Evolutionary conservation across 2,113 vertebrate genomes (phyloP), one percentile per base, ranked within the genome.

Genomic region (Leptodactylus fuscus): DNA sequence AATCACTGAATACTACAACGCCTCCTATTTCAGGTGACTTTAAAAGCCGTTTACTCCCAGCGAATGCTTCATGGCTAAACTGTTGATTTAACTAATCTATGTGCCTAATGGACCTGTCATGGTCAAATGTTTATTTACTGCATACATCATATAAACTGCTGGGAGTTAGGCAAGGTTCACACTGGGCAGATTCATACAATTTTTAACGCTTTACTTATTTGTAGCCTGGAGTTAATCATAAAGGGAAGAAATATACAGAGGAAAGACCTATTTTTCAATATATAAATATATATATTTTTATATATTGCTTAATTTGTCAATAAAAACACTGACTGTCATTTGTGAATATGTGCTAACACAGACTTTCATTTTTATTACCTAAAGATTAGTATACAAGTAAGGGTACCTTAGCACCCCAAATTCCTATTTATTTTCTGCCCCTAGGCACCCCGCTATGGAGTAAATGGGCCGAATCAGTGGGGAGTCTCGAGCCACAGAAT

Each of bases 81-180:
- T 67, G 62, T 67, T 67, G 62, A 67, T 29, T 18, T 67, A 67
- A 34, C 62, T 67, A 32, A 65, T 65, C 24, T 65, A 32, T 67
- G 15, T 67, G 62, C 4, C 34, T 34, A 67, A 67, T 5, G 12
- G 29, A 32, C 29, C 29, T 67, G 62, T 67, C 62, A 32, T 34
- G 29, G 62, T 7, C 15, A 67, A 34, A 18, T 67, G 5, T 67
- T 67, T 67, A 7, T 34, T 13, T 29, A 65, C 12, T 32, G 29
- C 29, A 67, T 67, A 67, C 29, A 67, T 67, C 29, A 29, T 62
- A 29, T 29, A 29, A 67, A 67, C 5, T 41, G 2, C 29, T 32
- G 62, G 4, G 1, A 29, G 11, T 67, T 34, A 34, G 27, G 9
- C 5, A 11, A 11, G 5, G 62, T 34, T 67, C 29, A 67, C 62